phyloP scores from a whole-genome alignment of 2,113 vertebrate species.

The Polyodon spathula region DNA sequence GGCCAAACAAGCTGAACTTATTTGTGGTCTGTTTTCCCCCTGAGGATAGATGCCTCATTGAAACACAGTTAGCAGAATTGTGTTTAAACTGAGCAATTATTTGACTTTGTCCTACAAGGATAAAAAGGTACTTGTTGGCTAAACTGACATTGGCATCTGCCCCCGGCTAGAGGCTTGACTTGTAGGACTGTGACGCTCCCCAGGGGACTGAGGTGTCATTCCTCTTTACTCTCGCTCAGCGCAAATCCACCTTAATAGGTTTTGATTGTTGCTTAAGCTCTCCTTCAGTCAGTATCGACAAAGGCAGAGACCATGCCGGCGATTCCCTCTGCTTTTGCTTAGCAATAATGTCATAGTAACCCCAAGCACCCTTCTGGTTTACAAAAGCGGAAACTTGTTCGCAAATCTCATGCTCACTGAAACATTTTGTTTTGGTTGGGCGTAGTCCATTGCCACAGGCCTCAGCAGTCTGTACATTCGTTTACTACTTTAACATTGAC shows the following conservation, averaged over 20 bases:
- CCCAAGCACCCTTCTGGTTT: background rate
- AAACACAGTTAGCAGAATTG: background rate
- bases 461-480: no score
- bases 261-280: conserved; percentile 30
- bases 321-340: background rate
- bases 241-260: conserved; percentile 44
- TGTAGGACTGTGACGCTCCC: conserved; percentile 55
- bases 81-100: conserved; percentile 25
- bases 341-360: background rate
- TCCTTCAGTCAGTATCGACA: background rate
- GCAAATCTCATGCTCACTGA: conserved; percentile 1
- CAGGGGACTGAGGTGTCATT: conserved; percentile 54
- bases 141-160: conserved; percentile 14
- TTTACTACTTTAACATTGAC: no score
- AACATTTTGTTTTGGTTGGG: background rate
- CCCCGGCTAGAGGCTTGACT: conserved; percentile 20
- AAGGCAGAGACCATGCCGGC: background rate
- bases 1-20: no score
- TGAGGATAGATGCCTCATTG: no score
- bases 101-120: conserved; percentile 2
- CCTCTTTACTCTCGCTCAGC: conserved; percentile 44
- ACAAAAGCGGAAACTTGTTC: background rate
- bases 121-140: conserved; percentile 9
- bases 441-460: no score
- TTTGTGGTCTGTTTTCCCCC: no score